Evolutionary conservation across 2,888 invertebrate genomes (phyloP).

Genomic region (Pterostichus madidus): DNA sequence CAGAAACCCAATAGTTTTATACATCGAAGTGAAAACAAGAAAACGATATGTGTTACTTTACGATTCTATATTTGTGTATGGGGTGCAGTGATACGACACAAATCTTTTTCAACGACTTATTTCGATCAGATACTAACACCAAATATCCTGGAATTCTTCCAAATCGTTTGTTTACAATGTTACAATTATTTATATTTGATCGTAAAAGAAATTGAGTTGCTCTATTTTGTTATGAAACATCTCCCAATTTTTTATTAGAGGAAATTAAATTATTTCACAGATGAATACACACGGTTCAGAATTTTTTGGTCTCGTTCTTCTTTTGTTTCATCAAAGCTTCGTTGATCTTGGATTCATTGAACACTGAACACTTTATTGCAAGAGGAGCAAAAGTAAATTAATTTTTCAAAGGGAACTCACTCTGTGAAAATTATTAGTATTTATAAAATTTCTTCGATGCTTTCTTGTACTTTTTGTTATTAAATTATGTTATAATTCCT

Average conservation of each 20-base stretch:
- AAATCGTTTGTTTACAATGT: slow-evolving; percentile 64
- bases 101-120: slow-evolving; percentile 60
- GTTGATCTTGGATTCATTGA: slow-evolving; percentile 43
- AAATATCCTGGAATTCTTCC: slow-evolving; percentile 57
- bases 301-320: slow-evolving; percentile 21
- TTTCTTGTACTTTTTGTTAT: background rate
- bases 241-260: slow-evolving; percentile 42
- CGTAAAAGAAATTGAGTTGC: slow-evolving; percentile 60
- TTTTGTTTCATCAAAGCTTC: slow-evolving; percentile 43
- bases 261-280: slow-evolving; percentile 46
- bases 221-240: slow-evolving; percentile 45
- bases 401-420: slow-evolving; percentile 30
- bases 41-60: slow-evolving; percentile 53
- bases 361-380: slow-evolving; percentile 38
- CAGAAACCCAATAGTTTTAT: slow-evolving; percentile 13
- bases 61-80: slow-evolving; percentile 50
- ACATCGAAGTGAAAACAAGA: slow-evolving; percentile 51
- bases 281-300: slow-evolving; percentile 23
- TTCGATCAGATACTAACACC: slow-evolving; percentile 62
- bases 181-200: slow-evolving; percentile 65
- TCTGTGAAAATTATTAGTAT: slow-evolving; percentile 18
- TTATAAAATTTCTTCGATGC: slow-evolving; percentile 5
- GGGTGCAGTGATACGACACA: slow-evolving; percentile 56
- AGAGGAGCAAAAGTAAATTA: slow-evolving; percentile 32
- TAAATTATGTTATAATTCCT: background rate